Conservation (phyloP, 2,888 invertebrate species). For the Monochamus alternatus region DNA sequence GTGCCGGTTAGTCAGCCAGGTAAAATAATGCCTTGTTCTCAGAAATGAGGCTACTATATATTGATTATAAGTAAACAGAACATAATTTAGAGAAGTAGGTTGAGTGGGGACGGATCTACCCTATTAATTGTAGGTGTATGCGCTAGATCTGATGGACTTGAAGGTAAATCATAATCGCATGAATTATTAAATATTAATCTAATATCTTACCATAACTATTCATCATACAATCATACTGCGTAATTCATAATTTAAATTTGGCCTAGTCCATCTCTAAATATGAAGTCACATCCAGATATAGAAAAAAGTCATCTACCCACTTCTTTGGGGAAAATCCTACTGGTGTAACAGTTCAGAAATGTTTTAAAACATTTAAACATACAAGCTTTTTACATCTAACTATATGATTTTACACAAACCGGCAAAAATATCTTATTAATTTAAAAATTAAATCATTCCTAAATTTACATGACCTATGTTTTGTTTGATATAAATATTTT, state of each 20-base stretch:
- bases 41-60: conserved; percentile 36
- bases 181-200: not conserved
- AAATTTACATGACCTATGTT: conserved; percentile 15
- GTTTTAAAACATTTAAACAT: conserved; percentile 4
- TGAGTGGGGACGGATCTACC: conserved; percentile 6
- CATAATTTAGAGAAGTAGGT: conserved; percentile 35
- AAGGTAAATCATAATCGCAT: not conserved
- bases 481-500: conserved; percentile 8
- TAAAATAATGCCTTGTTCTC: conserved; percentile 35
- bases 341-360: not conserved
- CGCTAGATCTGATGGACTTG: not conserved
- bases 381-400: conserved; percentile 8
- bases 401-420: conserved; percentile 14
- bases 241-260: conserved; percentile 1
- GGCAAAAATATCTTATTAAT: conserved; percentile 2
- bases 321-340: conserved; percentile 4
- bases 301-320: conserved; percentile 23
- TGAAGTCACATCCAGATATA: conserved; percentile 32
- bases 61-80: conserved; percentile 33
- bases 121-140: conserved; percentile 9
- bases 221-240: not conserved
- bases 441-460: conserved; percentile 17
- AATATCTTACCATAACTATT: too few species aligned
- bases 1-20: conserved; percentile 29
- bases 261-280: conserved; percentile 5